These are phyloP conservation scores for Onthophagus sagittarius DNA, from an alignment of 2,888 invertebrate genomes.

Conservation along the genomic window DNA sequence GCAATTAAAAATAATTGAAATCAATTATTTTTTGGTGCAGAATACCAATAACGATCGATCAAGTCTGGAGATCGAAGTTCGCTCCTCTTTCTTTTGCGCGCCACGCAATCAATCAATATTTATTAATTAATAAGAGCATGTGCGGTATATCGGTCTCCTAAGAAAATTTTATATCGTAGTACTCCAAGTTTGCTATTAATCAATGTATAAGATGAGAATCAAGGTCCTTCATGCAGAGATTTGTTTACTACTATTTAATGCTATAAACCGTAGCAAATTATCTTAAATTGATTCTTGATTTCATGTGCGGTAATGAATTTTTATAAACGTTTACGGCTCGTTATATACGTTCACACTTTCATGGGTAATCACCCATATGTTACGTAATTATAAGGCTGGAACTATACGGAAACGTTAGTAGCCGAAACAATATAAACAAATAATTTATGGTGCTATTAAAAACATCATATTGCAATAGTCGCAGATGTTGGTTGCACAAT, in stretches of 20 bases:
- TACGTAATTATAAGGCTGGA: background rate
- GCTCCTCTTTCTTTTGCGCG: background rate
- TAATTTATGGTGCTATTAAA: background rate
- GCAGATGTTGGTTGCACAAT: background rate
- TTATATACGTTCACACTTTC: background rate
- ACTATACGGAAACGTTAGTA: background rate
- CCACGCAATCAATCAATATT: constrained; percentile 7
- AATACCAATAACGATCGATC: constrained; percentile 12
- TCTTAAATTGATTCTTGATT: background rate
- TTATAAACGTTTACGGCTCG: background rate
- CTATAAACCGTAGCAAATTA: background rate
- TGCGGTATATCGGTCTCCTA: background rate
- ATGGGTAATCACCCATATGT: background rate
- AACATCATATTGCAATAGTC: background rate
- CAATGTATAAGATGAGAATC: background rate
- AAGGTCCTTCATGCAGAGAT: background rate
- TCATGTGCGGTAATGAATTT: background rate
- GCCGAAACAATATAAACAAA: background rate
- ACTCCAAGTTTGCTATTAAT: background rate
- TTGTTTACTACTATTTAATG: background rate
- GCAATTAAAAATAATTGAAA: constrained; percentile 14
- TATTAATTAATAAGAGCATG: constrained; percentile 10
- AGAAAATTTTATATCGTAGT: background rate
- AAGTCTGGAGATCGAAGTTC: background rate
- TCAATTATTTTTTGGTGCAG: constrained; percentile 7